Base-by-base conservation (phyloP, 2,797 vertebrate species). In the Coregonus ussuriensis region DNA sequence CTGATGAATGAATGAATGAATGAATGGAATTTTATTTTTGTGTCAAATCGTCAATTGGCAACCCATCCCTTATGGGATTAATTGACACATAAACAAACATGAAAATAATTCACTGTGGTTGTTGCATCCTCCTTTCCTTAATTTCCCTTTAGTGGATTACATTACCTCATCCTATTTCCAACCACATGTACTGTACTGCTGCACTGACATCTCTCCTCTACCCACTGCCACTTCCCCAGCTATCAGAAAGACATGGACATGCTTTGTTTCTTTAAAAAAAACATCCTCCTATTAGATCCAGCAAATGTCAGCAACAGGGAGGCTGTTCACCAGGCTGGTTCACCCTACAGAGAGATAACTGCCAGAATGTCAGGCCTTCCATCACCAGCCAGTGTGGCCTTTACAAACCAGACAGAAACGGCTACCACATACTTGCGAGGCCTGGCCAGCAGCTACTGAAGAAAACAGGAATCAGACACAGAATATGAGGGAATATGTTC, bases 321-420 rank as follows among this genome's bases (percentile, higher is more conserved):
- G 85, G 85, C 71, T 37, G 53, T 53, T 85, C 77, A 75, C 53
- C 66, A 74, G 74, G 77, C 54, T 85, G 78, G 21, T 33, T 76
- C 78, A 54, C 69, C 70, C 77, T 51, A 63, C 76, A 71, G 67
- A 70, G 63, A 78, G 33, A 75, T 78, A 81, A 80, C 51, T 56
- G 80, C 87, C 84, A 87, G 41, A 90, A 92, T 87, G 88, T 81
- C 88, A 90, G 74, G 63, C 74, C 73, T 85, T 89, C 85, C 85
- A 85, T 88, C 82, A 81, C 2, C 0, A 59, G 76, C 77, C 18
- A 53, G 76, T 88, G 76, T 88, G 83, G 85, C 84, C 86, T 91
- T 88, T 88, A 59, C 15, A 71, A 71, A 78, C 63, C 11, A 0
- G 63, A 18, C 33, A 25, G 21, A 67, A 15, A 25, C 4, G n/a